These are phyloP conservation scores for Notiomystis cincta DNA, from an alignment of 2,113 vertebrate genomes.

Conservation along the genomic window DNA sequence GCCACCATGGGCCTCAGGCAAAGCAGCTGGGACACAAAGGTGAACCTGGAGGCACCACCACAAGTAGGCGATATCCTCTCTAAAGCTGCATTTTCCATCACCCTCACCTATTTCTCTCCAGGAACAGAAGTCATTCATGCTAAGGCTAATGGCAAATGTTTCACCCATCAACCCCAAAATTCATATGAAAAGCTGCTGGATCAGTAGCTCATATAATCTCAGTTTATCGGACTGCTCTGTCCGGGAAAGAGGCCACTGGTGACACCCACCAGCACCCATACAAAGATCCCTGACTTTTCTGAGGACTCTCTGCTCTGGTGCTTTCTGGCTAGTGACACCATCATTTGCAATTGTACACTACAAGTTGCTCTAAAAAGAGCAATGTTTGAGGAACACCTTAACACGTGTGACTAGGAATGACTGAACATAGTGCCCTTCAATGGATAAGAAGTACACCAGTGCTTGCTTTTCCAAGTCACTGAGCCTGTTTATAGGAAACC, in stretches of 20 bases:
- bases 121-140: neutral
- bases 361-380: neutral
- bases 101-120: neutral
- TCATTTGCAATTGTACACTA: neutral
- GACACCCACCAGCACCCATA: neutral
- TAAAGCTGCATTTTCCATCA: neutral
- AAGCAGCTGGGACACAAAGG: neutral
- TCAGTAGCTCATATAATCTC: neutral
- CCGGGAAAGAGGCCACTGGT: neutral
- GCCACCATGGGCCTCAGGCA: neutral
- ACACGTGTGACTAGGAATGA: neutral
- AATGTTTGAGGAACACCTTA: neutral
- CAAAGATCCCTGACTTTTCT: neutral
- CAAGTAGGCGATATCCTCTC: neutral
- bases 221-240: neutral
- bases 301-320: neutral
- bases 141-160: neutral
- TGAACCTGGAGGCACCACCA: neutral
- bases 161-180: neutral
- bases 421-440: neutral
- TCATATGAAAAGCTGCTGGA: fast-evolving
- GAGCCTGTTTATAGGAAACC: neutral
- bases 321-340: neutral
- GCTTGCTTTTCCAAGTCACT: neutral
- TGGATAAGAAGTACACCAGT: neutral